Percentiles rank a stretch among this genome's conserved stretches.
Conservation (phyloP, 2,113 vertebrate species). For the Spilogale gracilis region DNA sequence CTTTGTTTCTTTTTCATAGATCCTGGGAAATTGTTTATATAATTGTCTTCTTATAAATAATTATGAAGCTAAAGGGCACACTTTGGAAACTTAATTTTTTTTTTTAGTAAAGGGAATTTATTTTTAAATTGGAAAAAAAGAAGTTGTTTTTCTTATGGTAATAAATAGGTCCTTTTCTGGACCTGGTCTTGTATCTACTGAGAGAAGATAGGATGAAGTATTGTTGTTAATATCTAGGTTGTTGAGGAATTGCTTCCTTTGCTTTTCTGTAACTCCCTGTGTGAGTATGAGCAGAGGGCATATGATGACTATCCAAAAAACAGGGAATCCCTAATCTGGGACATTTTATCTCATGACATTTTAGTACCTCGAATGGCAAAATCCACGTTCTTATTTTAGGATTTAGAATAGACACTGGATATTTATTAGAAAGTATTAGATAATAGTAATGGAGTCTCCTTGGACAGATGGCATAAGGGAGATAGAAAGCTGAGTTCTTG, state of each 20-base stretch:
- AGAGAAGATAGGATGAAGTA: not conserved
- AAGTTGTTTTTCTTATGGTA: conserved; percentile 16
- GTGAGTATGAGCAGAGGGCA: conserved; percentile 23
- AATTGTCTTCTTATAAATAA: conserved; percentile 13
- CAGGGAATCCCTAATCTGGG: not conserved
- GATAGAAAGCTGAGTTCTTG: not conserved
- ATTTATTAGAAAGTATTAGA: conserved; percentile 51
- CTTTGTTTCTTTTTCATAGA: conserved; percentile 5
- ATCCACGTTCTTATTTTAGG: not conserved
- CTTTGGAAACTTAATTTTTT: conserved; percentile 9
- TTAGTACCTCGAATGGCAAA: not conserved
- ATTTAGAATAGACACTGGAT: conserved; percentile 26
- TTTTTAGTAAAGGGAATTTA: conserved; percentile 46
- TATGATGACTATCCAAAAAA: conserved; percentile 5
- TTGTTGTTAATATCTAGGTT: not conserved
- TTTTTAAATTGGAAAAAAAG: conserved; percentile 18
- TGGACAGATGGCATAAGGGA: not conserved
- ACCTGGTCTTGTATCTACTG: not conserved
- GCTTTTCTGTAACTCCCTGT: not conserved
- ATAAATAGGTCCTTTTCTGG: not conserved
- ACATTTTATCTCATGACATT: conserved; percentile 37
- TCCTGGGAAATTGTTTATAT: conserved; percentile 14
- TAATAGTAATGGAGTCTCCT: conserved; percentile 28
- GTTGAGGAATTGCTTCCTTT: conserved; percentile 39
- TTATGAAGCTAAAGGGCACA: not conserved